phyloP scores from a whole-genome alignment of 2,113 vertebrate species.

The Melanerpes formicivorus region DNA sequence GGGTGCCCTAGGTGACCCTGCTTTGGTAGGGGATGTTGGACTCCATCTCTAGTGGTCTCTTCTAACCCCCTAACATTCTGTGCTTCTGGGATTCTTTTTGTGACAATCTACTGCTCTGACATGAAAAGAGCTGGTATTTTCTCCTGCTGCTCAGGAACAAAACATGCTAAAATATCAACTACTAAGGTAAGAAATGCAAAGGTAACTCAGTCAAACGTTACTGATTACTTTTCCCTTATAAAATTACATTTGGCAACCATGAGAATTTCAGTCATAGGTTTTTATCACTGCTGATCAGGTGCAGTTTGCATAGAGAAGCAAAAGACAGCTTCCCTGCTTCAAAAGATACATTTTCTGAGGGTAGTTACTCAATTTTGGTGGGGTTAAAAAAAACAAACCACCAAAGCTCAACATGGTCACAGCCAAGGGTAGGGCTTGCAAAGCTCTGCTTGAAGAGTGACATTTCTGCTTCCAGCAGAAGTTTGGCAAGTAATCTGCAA shows the following conservation, averaged over 20 bases:
- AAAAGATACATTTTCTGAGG: background rate
- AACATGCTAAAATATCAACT: background rate
- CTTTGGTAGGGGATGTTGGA: no score
- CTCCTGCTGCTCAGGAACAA: background rate
- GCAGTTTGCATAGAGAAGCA: background rate
- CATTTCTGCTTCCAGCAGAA: background rate
- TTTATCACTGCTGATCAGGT: background rate
- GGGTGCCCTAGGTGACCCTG: no score
- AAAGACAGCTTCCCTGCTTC: background rate
- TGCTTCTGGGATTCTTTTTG: no score
- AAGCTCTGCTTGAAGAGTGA: background rate
- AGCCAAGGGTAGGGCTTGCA: background rate
- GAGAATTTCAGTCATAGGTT: background rate
- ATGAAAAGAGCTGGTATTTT: background rate
- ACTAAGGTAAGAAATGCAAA: background rate
- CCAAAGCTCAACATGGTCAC: background rate
- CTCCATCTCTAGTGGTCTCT: no score
- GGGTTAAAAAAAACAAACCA: background rate
- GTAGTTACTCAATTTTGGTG: background rate
- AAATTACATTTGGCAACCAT: background rate
- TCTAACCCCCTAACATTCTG: no score
- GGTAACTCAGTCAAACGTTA: background rate
- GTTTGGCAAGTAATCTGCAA: background rate
- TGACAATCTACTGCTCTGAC: background rate
- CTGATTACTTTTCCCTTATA: background rate